phyloP scores from a whole-genome alignment of 2,888 invertebrate genomes.

The Endotricha flammealis region DNA sequence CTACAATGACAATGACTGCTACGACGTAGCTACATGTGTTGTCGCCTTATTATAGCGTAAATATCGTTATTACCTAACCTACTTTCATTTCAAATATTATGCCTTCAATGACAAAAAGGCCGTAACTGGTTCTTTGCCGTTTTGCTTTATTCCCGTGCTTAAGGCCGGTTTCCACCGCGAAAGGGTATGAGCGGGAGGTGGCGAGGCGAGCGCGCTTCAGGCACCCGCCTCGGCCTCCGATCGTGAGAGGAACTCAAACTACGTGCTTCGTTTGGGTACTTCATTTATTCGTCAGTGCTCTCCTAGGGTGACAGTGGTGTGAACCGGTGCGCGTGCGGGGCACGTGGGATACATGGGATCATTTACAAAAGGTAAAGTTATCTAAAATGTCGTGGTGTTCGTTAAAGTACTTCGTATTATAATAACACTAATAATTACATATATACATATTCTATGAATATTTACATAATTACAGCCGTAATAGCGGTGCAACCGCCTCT shows the following conservation, averaged over 20 bases:
- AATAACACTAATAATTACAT: background rate
- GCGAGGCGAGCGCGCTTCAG: too few species aligned
- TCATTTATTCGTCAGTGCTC: slow-evolving; percentile 8
- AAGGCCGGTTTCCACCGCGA: too few species aligned
- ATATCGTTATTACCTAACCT: too few species aligned
- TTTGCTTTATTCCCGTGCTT: too few species aligned
- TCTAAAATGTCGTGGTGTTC: background rate
- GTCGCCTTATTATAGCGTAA: too few species aligned
- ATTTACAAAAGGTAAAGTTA: background rate
- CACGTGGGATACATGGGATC: background rate
- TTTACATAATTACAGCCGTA: slow-evolving; percentile 5
- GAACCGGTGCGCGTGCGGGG: background rate
- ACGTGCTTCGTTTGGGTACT: slow-evolving; percentile 4
- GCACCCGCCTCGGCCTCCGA: background rate
- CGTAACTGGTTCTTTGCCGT: too few species aligned
- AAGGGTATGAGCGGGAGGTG: too few species aligned
- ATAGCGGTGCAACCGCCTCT: background rate
- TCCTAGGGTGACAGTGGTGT: background rate
- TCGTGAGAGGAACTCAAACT: slow-evolving; percentile 3
- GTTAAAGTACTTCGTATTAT: background rate
- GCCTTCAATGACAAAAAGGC: too few species aligned
- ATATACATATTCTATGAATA: slow-evolving; percentile 9
- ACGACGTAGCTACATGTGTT: too few species aligned
- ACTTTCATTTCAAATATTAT: too few species aligned
- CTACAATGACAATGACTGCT: too few species aligned